Evolutionary conservation across 2,113 vertebrate species (phyloP), one percentile per base, ranked within the genome.

Genomic region (Zonotrichia leucophrys): DNA sequence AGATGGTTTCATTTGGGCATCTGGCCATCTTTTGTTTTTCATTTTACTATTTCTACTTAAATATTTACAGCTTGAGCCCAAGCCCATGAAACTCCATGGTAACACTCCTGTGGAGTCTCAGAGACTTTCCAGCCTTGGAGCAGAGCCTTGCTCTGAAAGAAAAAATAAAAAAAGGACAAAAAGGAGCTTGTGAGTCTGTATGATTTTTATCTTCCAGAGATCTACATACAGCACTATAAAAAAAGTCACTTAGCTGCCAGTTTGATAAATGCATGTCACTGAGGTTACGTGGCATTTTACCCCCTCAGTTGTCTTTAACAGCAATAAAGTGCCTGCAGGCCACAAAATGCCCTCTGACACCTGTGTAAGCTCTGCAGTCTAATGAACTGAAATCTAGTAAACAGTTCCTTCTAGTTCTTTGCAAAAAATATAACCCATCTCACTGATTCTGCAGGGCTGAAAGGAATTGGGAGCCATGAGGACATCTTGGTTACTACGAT

Each of bases 21-120:
- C 86, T 80, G 75, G 94, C 92, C 78, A 87, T 92, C 63, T 91
- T 95, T 93, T 92, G 87, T 35, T 94, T 92, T 90, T 76, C 15
- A 7, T 92, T 95, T 93, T 95, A 69, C 72, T 90, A 66, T 93
- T 96, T 86, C 59, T 30, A 78, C 47, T 93, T 86, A 85, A 94
- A 64, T 88, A 88, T 96, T 95, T 96, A 89, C 1, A 0, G 39
- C 81, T 74, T 95, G 79, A 94, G 28, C 75, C 52, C 49, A 86
- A 94, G 92, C 85, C 75, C 85, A 49, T 74, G 86, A 90, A 95
- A 64, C 82, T 92, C 87, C 72, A 83, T 94, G 79, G 87, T 74
- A 95, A 90, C 87, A 14, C 66, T 91, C 70, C 87, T 55, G n/a
- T 47, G 87, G 75, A 95, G 87, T 62, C 35, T 82, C 33, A 24